Evolutionary conservation across 2,113 vertebrate genomes (phyloP).

Genomic region (Naja naja): DNA sequence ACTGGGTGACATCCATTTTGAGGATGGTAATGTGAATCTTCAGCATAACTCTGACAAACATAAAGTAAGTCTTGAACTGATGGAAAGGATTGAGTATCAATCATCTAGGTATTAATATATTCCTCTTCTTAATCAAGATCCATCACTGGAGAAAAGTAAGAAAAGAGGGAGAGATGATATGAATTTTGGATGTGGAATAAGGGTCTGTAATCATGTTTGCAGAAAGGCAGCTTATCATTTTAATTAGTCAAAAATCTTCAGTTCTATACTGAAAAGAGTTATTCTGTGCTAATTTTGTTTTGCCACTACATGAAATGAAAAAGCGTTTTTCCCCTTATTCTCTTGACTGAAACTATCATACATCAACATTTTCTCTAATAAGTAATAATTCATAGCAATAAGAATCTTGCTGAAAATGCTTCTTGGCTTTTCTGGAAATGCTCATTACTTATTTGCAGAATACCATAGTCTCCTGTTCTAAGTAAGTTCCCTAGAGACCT

Average conservation of each 20-base stretch:
- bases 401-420: slow-evolving; percentile 40
- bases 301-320: slow-evolving; percentile 18
- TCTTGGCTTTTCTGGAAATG: slow-evolving; percentile 11
- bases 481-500: slow-evolving; percentile 14
- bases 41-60: not conserved
- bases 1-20: not conserved
- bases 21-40: not conserved
- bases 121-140: not conserved
- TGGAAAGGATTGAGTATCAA: not conserved
- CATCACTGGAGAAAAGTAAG: slow-evolving; percentile 34
- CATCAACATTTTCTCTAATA: slow-evolving; percentile 22
- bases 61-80: not conserved
- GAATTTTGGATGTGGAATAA: not conserved
- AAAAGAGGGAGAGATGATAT: not conserved
- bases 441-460: slow-evolving; percentile 15
- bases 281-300: slow-evolving; percentile 18
- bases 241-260: slow-evolving; percentile 39
- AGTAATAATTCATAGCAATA: slow-evolving; percentile 12
- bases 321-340: not conserved
- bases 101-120: not conserved
- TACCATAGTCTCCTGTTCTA: not conserved
- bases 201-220: not conserved
- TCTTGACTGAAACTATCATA: not conserved
- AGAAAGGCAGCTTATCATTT: slow-evolving; percentile 29
- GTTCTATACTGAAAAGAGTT: slow-evolving; percentile 21